A percentile compares a stretch with the other conserved stretches of the same genome.
Conservation (phyloP, 2,888 invertebrate species). For the Troilus luridus region DNA sequence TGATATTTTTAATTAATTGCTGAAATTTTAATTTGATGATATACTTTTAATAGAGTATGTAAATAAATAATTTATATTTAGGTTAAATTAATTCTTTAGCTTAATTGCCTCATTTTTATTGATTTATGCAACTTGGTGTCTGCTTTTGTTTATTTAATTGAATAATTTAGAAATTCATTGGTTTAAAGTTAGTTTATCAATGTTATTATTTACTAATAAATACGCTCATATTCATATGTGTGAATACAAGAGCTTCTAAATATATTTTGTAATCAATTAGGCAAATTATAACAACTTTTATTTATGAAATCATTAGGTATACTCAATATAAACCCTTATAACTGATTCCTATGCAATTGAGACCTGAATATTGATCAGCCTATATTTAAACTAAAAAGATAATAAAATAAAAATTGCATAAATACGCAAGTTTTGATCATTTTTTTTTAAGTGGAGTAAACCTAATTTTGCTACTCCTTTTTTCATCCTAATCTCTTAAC, state of each 20-base stretch:
- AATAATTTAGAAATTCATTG: background rate
- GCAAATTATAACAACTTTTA: background rate
- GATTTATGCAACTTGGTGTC: slow-evolving; percentile 11
- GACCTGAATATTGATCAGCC: background rate
- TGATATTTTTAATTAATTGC: background rate
- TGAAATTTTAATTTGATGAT: background rate
- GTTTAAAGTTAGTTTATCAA: background rate
- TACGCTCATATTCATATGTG: background rate
- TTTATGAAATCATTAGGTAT: background rate
- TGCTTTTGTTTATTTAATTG: background rate
- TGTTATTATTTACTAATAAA: background rate
- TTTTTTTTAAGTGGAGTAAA: background rate
- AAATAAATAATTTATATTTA: background rate
- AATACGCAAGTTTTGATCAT: background rate
- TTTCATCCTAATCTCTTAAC: too few species aligned
- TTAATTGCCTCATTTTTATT: slow-evolving; percentile 6
- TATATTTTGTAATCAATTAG: background rate
- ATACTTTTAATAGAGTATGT: background rate
- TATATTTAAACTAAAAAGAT: too few species aligned
- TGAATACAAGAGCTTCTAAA: background rate
- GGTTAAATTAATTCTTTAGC: background rate
- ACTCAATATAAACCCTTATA: background rate
- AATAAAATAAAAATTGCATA: too few species aligned
- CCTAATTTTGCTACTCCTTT: too few species aligned
- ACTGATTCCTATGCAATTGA: background rate